Base-by-base conservation (phyloP, 2,113 vertebrate genomes). In the Anolis sagrei region DNA sequence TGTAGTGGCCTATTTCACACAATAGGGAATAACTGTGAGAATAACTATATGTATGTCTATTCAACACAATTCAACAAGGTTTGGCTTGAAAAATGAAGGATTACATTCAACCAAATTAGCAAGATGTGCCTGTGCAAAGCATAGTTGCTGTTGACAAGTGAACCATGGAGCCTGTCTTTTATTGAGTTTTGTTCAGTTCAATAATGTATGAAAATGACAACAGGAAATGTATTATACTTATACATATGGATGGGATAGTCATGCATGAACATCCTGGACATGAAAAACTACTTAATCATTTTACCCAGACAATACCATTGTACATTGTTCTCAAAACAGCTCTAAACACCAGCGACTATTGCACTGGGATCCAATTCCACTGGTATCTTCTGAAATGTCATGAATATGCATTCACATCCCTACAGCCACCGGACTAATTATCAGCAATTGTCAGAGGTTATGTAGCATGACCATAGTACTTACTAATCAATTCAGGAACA, bases 191-290 rank as follows among this genome's bases (percentile, higher is more conserved):
- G 44, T 89, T 92, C 83, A 76, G 79, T 86, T 93, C 87, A 92
- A 91, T 92, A 92, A 93, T 88, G 69, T 82, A 91, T 89, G 84
- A 93, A 91, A 94, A 88, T 90, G 87, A 83, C 84, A 91, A 68
- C 61, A 88, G 74, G 84, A 93, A 94, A 91, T 80, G 68, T 84
- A 89, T 89, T 89, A 90, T 85, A 85, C 61, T 87, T 89, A 90
- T 89, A 58, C 72, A 89, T 91, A 93, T 89, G 88, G 87, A 94
- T 94, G 79, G 79, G 72, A 89, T 81, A 78, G 75, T 87, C 87
- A 88, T 88, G 88, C 86, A 80, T 91, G 88, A 93, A 83, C 51
- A 80, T 88, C 85, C 79, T 76, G 81, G 88, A 80, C 81, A 80
- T 89, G 89, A 89, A 92, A 88, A 89, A 44, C 32, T 84, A 87